Evolutionary conservation across 2,888 invertebrate species (phyloP), one percentile per base, ranked within the genome.

Genomic region (Dolomedes plantarius): DNA sequence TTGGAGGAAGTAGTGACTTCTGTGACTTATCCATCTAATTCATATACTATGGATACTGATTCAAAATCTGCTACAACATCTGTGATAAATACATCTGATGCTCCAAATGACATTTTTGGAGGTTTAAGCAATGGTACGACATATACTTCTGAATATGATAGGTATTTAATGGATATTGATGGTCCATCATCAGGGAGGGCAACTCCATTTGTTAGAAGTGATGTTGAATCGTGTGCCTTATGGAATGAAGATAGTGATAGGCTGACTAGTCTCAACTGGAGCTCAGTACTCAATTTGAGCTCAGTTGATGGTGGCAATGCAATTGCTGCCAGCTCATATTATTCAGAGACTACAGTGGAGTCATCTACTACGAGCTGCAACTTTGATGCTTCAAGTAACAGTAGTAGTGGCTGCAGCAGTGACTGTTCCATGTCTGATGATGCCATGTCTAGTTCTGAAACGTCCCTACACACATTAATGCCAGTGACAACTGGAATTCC

Each of bases 191-290:
- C 89, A 36, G 88, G 88, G 11, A 78, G 89, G 50, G 78, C 83
- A 13, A 89, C 89, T 16, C 88, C 89, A 28, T 88, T 88, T 76
- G 72, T 75, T 13, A 73, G 88, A 67, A 78, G 87, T 78, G 41
- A 86, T 27, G 69, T 65, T 31, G 88, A 88, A 72, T 74, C 76
- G 27, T 81, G 87, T 88, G 88, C 88, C 88, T 88, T 87, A 80
- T 89, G 88, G 88, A 88, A 82, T 62, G 88, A 89, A 16, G 93
- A 92, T 88, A 94, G 94, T 87, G 94, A 95, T 89, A 93, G 93
- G 90, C 94, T 94, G 90, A 94, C 95, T 89, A 94, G 95, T 90
- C 96, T 97, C 92, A 96, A 96, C 92, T 97, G 97, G 97, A 96
- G 96, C 91, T 96, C 96, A 73, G 96, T 97, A 90, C 93, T 97